Evolutionary conservation across 2,797 vertebrate species (phyloP), one percentile per base, ranked within the genome.

Genomic region (Enteromius mattozi): DNA sequence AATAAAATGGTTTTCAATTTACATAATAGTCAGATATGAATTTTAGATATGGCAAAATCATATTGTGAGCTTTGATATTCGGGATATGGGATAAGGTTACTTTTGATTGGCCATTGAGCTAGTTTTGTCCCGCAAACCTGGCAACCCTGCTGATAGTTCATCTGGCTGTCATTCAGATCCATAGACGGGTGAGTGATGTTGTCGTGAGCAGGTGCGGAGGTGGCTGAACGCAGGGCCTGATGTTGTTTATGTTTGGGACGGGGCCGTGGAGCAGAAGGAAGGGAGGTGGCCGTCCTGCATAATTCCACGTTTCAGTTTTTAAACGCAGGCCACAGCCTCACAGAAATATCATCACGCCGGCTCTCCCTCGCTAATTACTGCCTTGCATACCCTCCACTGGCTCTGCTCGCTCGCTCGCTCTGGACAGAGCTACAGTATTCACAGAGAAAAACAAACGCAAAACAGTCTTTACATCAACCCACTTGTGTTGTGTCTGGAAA

Each of bases 271-370:
- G 92, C 89, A 92, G 88, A 90, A 92, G 92, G 92, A 91, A 91
- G 86, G 89, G 88, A 90, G 92, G 92, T 83, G 90, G 91, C 92
- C 88, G 89, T 88, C 40, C 93, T 90, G 92, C 92, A 92, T 94
- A 94, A 94, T 94, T 94, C 93, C 91, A 95, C 91, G 93, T 95
- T 95, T 95, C 93, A 90, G 93, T 95, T 95, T 95, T 94, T 94
- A 95, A 87, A 94, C 92, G 66, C 92, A 86, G 92, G 90, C 94
- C 94, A 86, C 94, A 95, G 92, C 90, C 92, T 92, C 92, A 94
- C 91, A 91, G 93, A 94, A 94, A 95, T 94, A 94, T 94, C 93
- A 93, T 94, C 92, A 94, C 91, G 89, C 86, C 88, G 89, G 89
- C 92, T 91, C 91, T 92, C 88, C 83, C 83, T 92, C 92, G 89